Evolutionary conservation across 2,113 vertebrate genomes (phyloP), one percentile per base, ranked within the genome.

Genomic region (Campylorhamphus procurvoides): DNA sequence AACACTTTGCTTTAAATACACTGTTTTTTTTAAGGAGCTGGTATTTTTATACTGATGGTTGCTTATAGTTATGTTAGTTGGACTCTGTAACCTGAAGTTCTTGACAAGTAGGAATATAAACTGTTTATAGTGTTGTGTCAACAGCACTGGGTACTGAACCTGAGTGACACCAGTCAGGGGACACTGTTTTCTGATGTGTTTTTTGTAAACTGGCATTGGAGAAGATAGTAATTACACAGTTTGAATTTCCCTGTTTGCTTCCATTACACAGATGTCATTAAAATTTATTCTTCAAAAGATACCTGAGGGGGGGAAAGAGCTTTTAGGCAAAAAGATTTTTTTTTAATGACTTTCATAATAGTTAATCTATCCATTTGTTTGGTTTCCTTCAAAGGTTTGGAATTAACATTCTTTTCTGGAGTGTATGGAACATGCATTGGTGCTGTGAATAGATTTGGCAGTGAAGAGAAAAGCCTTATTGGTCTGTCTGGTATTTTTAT

Each of bases 401-500:
- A 99, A 86, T 97, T 99, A 72, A 99, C 99, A 0, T 99, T 99
- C 96, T 99, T 99, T 97, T 99, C 99, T 84, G 99, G 99, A 15
- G 99, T 99, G 9, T 99, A 99, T 27, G 99, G 99, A 63, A 99
- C 99, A 2, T 99, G 98, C 47, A 98, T 99, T 56, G 99, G 99
- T 11, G 98, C 99, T 79, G 98, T 99, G 97, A 99, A 98, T 9
- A 95, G 74, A 3, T 99, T 99, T 85, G 99, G 99, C 50, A 81
- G 95, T 3, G 98, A 99, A 37, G 99, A 99, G 49, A 99, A 99
- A 96, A 98, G 99, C 91, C 97, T 99, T 20, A 99, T 99, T 80
- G 99, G 99, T 42, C 98, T 99, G 39, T 99, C 99, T 53, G 99
- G 99, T n/a, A 99, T 99, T 79, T 99, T 98, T 96, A 99, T 99